Percentiles rank a stretch among this genome's conserved stretches.
phyloP scores from a whole-genome alignment of 2,797 vertebrate genomes.

The Thalassophryne amazonica region DNA sequence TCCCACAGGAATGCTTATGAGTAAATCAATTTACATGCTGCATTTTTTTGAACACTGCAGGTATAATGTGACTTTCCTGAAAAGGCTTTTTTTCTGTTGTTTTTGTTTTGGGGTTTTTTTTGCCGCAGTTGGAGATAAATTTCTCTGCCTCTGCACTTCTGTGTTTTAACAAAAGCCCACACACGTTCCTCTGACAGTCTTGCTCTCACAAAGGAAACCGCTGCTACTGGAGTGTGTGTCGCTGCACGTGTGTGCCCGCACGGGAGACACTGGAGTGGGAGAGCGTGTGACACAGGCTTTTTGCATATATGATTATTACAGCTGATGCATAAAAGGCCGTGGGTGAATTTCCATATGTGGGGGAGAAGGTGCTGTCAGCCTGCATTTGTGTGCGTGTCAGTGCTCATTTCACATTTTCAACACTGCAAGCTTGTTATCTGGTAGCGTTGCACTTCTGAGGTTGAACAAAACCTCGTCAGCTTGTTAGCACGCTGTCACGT shows the following conservation, averaged over 20 bases:
- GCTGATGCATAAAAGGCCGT: slow-evolving; percentile 49
- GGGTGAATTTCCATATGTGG: slow-evolving; percentile 28
- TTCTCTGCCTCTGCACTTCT: slow-evolving; percentile 66
- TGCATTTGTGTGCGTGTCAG: slow-evolving; percentile 39
- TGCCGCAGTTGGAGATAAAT: slow-evolving; percentile 66
- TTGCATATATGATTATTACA: slow-evolving; percentile 61
- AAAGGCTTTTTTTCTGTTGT: slow-evolving; percentile 27
- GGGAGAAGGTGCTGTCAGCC: slow-evolving; percentile 47
- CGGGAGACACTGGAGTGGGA: slow-evolving; percentile 55
- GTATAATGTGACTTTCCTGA: slow-evolving; percentile 64
- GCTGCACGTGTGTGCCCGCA: neutral
- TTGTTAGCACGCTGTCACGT: slow-evolving; percentile 23
- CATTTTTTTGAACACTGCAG: slow-evolving; percentile 67
- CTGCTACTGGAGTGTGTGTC: slow-evolving; percentile 46
- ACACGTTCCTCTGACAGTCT: slow-evolving; percentile 69
- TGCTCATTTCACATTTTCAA: slow-evolving; percentile 54
- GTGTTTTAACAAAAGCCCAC: slow-evolving; percentile 70
- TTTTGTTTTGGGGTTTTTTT: slow-evolving; percentile 24
- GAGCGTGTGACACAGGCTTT: slow-evolving; percentile 51
- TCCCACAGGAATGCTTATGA: slow-evolving; percentile 54
- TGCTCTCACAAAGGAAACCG: slow-evolving; percentile 58
- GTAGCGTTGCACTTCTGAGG: slow-evolving; percentile 14
- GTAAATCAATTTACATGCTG: slow-evolving; percentile 65
- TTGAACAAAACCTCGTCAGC: slow-evolving; percentile 40
- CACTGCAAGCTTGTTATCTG: slow-evolving; percentile 40